Conservation (phyloP, 2,888 invertebrate species). For the Proisotoma minuta region DNA sequence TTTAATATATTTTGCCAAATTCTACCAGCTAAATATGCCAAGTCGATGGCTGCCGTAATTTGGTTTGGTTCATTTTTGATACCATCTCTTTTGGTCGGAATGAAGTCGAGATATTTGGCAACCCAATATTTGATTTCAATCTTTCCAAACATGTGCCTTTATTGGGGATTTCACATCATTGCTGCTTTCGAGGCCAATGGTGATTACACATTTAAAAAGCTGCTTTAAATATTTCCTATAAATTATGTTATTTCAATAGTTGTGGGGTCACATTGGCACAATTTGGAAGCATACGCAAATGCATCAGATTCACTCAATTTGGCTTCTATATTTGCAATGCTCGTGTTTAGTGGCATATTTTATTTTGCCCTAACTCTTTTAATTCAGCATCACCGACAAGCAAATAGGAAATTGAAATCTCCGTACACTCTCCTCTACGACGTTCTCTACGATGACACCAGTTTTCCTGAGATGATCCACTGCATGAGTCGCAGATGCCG, state of each 20-base stretch:
- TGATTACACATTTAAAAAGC: background rate
- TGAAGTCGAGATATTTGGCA: constrained; percentile 18
- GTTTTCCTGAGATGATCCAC: constrained; percentile 16
- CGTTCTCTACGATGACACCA: constrained; percentile 22
- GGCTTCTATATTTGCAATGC: constrained; percentile 13
- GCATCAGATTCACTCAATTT: constrained; percentile 21
- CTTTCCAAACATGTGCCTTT: constrained; percentile 26
- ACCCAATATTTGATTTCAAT: constrained; percentile 24
- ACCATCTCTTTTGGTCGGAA: constrained; percentile 18
- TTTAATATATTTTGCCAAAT: background rate
- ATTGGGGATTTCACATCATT: constrained; percentile 25
- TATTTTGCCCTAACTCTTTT: constrained; percentile 21
- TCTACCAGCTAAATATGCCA: constrained; percentile 10
- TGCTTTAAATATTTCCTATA: background rate
- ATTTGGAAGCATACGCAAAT: constrained; percentile 18
- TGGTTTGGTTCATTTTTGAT: constrained; percentile 21
- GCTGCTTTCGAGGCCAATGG: constrained; percentile 26
- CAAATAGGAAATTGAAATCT: constrained; percentile 8
- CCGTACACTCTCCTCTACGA: constrained; percentile 20
- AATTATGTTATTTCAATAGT: constrained; percentile 2
- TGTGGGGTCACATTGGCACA: constrained; percentile 16
- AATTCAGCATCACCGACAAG: background rate
- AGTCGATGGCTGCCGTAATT: constrained; percentile 12
- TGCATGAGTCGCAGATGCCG: background rate
- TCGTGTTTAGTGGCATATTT: constrained; percentile 21